These are phyloP conservation scores for Oplegnathus fasciatus DNA, from an alignment of 2,113 vertebrate genomes.

Conservation along the genomic window DNA sequence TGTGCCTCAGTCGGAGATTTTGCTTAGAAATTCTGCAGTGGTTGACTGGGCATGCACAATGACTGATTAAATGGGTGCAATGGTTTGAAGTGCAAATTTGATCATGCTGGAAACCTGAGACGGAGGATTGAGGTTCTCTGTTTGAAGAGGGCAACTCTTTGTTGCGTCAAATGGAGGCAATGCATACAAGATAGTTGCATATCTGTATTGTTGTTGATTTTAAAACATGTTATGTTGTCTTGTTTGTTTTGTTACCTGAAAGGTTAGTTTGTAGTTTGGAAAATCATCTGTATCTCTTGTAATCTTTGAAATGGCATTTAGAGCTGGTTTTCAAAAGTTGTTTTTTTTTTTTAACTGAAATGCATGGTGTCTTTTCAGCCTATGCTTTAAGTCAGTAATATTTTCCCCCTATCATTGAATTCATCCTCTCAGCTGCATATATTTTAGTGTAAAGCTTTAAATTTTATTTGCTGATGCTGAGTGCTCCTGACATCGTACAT, in stretches of 20 bases:
- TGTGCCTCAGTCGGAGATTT: slow-evolving; percentile 83
- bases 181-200: slow-evolving; percentile 27
- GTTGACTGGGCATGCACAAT: slow-evolving; percentile 86
- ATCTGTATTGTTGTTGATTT: slow-evolving; percentile 1
- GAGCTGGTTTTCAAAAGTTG: background rate
- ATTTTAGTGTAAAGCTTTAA: slow-evolving; percentile 35
- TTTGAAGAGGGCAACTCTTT: slow-evolving; percentile 80
- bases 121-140: slow-evolving; percentile 77
- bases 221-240: background rate
- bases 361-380: background rate
- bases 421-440: slow-evolving; percentile 1
- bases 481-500: slow-evolving; percentile 30
- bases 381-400: background rate
- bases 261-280: slow-evolving; percentile 7
- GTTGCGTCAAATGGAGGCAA: slow-evolving; percentile 56
- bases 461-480: slow-evolving; percentile 30
- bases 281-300: background rate
- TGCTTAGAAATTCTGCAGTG: slow-evolving; percentile 82
- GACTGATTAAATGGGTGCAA: slow-evolving; percentile 86
- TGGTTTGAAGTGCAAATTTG: slow-evolving; percentile 92
- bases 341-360: background rate
- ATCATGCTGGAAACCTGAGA: slow-evolving; percentile 81
- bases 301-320: background rate
- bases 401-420: background rate
- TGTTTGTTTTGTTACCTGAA: background rate